Conservation (phyloP, 2,888 invertebrate species). For the Lochmaea crataegi region DNA sequence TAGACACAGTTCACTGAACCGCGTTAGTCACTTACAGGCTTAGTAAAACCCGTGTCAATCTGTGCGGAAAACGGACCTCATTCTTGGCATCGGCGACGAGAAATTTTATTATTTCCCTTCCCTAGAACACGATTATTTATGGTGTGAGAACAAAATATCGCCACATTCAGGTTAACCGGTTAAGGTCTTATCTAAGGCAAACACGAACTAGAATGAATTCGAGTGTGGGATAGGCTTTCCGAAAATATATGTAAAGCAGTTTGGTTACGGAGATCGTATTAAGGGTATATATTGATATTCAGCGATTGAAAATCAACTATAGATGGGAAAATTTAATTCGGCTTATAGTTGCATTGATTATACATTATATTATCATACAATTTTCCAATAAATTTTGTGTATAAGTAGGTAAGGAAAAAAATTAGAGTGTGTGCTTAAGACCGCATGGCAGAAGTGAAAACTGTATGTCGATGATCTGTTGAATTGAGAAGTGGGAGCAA, state of each 20-base stretch:
- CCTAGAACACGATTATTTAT: conserved; percentile 36
- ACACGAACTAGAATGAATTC: conserved; percentile 32
- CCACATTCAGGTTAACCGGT: conserved; percentile 33
- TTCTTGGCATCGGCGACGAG: conserved; percentile 28
- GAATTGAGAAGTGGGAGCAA: too few species aligned
- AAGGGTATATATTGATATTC: neutral
- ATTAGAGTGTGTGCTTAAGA: too few species aligned
- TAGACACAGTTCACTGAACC: conserved; percentile 34
- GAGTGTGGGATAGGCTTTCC: conserved; percentile 30
- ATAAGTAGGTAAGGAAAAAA: too few species aligned
- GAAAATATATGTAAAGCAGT: conserved; percentile 23
- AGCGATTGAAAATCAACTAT: neutral
- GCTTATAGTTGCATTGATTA: neutral
- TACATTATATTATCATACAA: neutral
- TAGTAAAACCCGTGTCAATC: conserved; percentile 45
- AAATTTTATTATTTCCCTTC: conserved; percentile 30
- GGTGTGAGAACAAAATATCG: conserved; percentile 32
- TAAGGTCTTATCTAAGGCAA: conserved; percentile 32
- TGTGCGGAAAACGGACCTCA: conserved; percentile 46
- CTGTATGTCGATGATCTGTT: too few species aligned
- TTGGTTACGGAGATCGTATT: neutral
- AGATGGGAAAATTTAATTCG: neutral
- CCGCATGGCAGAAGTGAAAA: too few species aligned
- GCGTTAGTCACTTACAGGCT: conserved; percentile 37
- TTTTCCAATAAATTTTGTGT: neutral